phyloP scores from a whole-genome alignment of 1,140 invertebrate species.

The Aphidius ervi region DNA sequence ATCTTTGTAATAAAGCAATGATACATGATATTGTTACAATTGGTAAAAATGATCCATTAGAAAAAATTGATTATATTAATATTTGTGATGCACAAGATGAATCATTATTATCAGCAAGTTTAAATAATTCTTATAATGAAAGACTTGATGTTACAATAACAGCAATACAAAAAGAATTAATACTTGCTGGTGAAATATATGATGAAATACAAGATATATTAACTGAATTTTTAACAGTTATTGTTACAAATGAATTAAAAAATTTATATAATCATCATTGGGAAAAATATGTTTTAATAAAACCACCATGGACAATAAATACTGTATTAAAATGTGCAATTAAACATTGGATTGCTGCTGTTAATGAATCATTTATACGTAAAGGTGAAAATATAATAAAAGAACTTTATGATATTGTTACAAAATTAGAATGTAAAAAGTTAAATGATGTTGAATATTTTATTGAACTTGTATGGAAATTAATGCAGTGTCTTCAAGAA shows the following conservation, averaged over 20 bases:
- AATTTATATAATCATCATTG: conserved; percentile 40
- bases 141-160: neutral
- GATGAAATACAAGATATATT: conserved; percentile 34
- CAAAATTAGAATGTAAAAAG: conserved; percentile 24
- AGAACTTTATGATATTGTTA: conserved; percentile 33
- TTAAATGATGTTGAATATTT: conserved; percentile 31
- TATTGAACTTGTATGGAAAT: conserved; percentile 30
- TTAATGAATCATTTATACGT: conserved; percentile 37
- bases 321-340: conserved; percentile 42
- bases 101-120: conserved; percentile 14
- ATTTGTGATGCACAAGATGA: conserved; percentile 9
- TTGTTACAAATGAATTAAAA: conserved; percentile 43
- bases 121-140: neutral
- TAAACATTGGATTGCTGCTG: conserved; percentile 48
- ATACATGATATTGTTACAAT: conserved; percentile 39
- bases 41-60: conserved; percentile 36
- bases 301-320: conserved; percentile 43
- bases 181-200: conserved; percentile 35
- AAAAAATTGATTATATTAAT: conserved; percentile 38
- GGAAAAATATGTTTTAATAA: conserved; percentile 38
- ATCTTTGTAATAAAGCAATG: conserved; percentile 48
- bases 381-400: conserved; percentile 30
- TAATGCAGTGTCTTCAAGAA: conserved; percentile 34
- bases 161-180: conserved; percentile 27
- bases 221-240: conserved; percentile 32